Evolutionary conservation across 2,113 vertebrate species (phyloP).

Genomic region (Chunga burmeisteri): DNA sequence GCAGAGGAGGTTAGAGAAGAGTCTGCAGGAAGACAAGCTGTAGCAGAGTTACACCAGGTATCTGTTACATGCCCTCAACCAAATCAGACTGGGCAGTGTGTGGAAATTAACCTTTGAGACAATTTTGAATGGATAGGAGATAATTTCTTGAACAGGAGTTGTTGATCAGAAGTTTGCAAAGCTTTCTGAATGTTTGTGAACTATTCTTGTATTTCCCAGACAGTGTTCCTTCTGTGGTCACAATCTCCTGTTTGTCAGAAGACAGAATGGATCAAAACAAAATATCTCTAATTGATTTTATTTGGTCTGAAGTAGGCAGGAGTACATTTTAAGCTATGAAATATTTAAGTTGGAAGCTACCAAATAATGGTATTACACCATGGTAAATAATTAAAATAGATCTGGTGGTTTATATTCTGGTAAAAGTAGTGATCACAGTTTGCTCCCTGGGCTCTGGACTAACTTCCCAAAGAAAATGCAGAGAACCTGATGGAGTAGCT

Average conservation of each 20-base stretch:
- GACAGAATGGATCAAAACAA: background rate
- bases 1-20: background rate
- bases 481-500: background rate
- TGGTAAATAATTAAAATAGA: background rate
- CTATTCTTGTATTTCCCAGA: background rate
- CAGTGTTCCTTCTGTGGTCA: background rate
- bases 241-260: background rate
- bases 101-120: background rate
- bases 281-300: background rate
- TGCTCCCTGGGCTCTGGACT: background rate
- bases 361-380: background rate
- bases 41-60: background rate
- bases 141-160: background rate
- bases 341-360: background rate
- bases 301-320: background rate
- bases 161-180: background rate
- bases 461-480: background rate
- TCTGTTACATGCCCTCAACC: background rate
- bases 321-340: background rate
- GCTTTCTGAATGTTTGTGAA: background rate
- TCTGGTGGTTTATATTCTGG: background rate
- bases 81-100: fast-evolving
- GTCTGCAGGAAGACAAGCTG: background rate
- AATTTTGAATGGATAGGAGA: background rate
- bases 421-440: background rate